Evolutionary conservation across 2,888 invertebrate genomes (phyloP).

Genomic region (Anarsia innoxiella): DNA sequence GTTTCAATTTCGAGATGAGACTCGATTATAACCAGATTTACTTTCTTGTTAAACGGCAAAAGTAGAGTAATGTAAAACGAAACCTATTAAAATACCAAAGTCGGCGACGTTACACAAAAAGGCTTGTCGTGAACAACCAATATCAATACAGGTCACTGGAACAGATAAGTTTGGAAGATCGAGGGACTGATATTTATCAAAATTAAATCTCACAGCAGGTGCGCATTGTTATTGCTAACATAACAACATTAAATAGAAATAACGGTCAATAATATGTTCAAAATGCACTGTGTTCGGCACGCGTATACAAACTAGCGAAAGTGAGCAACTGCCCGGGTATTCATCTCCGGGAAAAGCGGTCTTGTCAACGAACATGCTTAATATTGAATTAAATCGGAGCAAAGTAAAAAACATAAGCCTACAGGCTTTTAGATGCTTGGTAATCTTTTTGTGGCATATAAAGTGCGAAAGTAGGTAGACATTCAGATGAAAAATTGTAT

Average conservation of each 20-base stretch:
- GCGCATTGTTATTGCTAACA: slow-evolving; percentile 41
- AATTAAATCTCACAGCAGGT: slow-evolving; percentile 62
- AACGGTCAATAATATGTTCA: slow-evolving; percentile 15
- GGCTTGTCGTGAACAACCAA: slow-evolving; percentile 42
- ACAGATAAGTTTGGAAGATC: slow-evolving; percentile 44
- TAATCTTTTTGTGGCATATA: not conserved
- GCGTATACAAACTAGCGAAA: slow-evolving; percentile 2
- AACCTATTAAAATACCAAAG: slow-evolving; percentile 28
- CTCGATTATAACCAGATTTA: too few species aligned
- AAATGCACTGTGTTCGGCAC: slow-evolving; percentile 4
- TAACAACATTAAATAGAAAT: slow-evolving; percentile 24
- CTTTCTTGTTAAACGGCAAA: too few species aligned
- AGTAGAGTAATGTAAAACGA: slow-evolving; percentile 5
- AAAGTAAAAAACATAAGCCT: too few species aligned
- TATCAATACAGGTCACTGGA: slow-evolving; percentile 54
- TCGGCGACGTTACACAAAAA: slow-evolving; percentile 29
- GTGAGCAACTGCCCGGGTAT: too few species aligned
- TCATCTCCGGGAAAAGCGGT: too few species aligned
- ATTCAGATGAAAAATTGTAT: not conserved
- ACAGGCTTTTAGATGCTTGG: not conserved
- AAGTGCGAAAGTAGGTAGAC: not conserved
- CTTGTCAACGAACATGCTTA: too few species aligned
- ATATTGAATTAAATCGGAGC: too few species aligned
- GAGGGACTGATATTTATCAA: slow-evolving; percentile 52
- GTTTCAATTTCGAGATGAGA: too few species aligned